Percentiles rank a stretch among this genome's conserved stretches.
Conservation (phyloP, 2,888 invertebrate genomes). For the Tridacna gigas region DNA sequence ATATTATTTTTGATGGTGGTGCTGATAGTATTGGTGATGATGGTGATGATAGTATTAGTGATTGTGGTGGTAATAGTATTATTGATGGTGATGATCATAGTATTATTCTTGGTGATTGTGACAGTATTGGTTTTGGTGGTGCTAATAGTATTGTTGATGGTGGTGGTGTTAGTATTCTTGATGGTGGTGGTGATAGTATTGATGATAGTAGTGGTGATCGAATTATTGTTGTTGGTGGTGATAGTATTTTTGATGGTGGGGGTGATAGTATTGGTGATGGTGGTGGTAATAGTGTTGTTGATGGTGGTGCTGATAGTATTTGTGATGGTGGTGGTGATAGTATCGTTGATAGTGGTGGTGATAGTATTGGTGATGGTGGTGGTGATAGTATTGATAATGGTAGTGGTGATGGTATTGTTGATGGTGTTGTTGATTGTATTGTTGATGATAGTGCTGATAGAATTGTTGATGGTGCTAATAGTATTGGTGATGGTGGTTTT, state of each 20-base stretch:
- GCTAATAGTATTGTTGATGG: neutral
- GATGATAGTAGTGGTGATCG: neutral
- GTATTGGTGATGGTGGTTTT: neutral
- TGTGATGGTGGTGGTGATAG: neutral
- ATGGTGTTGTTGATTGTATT: neutral
- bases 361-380: neutral
- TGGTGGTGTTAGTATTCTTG: neutral
- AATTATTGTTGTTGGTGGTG: neutral
- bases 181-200: neutral
- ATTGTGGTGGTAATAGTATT: constrained; percentile 1
- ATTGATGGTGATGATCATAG: neutral
- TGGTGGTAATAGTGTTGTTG: neutral
- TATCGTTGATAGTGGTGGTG: neutral
- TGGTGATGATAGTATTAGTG: too few species aligned
- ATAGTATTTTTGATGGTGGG: neutral
- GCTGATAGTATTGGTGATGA: too few species aligned
- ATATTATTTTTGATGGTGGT: too few species aligned
- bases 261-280: neutral
- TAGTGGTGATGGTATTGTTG: neutral
- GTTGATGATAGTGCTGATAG: neutral
- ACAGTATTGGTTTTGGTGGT: neutral
- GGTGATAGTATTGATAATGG: neutral
- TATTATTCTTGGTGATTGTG: neutral
- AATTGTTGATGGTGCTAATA: neutral
- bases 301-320: neutral